These are phyloP conservation scores for Echiichthys vipera DNA, from an alignment of 2,797 vertebrate genomes.

Conservation along the genomic window DNA sequence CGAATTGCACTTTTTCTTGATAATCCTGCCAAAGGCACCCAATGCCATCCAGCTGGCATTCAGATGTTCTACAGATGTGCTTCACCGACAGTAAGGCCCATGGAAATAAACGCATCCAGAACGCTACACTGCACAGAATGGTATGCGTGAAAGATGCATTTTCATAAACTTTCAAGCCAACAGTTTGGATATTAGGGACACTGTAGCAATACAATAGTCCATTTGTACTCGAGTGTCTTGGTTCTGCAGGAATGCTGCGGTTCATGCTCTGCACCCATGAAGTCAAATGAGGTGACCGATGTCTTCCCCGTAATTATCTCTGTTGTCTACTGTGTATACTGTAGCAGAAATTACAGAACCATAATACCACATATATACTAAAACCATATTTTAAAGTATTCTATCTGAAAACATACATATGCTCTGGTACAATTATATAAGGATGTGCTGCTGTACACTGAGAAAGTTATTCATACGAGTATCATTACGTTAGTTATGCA, in stretches of 20 bases:
- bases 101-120: conserved; percentile 50
- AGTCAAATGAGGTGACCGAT: conserved; percentile 16
- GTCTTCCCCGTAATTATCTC: neutral
- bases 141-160: conserved; percentile 50
- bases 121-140: conserved; percentile 23
- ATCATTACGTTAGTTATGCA: conserved; percentile 1
- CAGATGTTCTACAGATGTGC: conserved; percentile 69
- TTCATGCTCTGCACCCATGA: neutral
- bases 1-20: conserved; percentile 44
- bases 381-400: neutral
- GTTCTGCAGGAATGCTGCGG: neutral
- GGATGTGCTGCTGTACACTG: neutral
- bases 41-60: conserved; percentile 68
- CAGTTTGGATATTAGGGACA: conserved; percentile 13
- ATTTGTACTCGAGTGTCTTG: conserved; percentile 11
- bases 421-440: neutral
- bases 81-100: conserved; percentile 42
- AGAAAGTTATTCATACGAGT: neutral
- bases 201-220: conserved; percentile 14
- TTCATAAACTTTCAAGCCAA: conserved; percentile 41
- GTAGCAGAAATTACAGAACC: neutral
- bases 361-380: too few species aligned
- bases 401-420: neutral
- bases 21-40: conserved; percentile 62
- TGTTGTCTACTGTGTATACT: neutral